A percentile compares a stretch with the other conserved stretches of the same genome.
phyloP scores from a whole-genome alignment of 92 coral and sea anemone species.

The Desmophyllum pertusum region DNA sequence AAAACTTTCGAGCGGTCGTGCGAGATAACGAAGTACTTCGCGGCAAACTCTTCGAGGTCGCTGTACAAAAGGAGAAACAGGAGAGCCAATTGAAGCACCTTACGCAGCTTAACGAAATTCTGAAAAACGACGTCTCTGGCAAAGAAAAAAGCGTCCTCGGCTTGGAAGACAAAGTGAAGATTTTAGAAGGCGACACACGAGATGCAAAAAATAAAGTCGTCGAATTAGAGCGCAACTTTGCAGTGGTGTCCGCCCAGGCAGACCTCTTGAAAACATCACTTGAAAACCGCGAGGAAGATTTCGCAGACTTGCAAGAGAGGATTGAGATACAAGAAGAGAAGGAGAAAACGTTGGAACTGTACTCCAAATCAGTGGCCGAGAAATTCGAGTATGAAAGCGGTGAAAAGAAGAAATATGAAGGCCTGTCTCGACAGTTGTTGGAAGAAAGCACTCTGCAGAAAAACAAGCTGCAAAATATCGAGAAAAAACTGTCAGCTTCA shows the following conservation, averaged over 20 bases:
- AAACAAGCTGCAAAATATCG: constrained; percentile 50
- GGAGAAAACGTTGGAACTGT: constrained; percentile 74
- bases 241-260: constrained; percentile 59
- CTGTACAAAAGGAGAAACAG: constrained; percentile 64
- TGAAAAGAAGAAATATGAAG: constrained; percentile 61
- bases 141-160: constrained; percentile 58
- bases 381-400: constrained; percentile 66
- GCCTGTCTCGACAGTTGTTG: constrained; percentile 46
- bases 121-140: constrained; percentile 61
- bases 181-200: constrained; percentile 57
- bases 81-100: constrained; percentile 66
- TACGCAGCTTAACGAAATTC: constrained; percentile 51
- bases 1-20: constrained; percentile 81
- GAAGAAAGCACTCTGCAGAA: constrained; percentile 57
- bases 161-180: constrained; percentile 50
- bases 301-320: constrained; percentile 65
- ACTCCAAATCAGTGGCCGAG: constrained; percentile 82
- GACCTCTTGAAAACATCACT: constrained; percentile 56
- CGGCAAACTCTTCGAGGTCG: constrained; percentile 56
- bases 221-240: constrained; percentile 48
- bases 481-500: constrained; percentile 50
- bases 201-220: constrained; percentile 46
- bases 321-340: constrained; percentile 79
- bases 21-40: constrained; percentile 73
- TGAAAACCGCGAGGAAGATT: constrained; percentile 66